These are phyloP conservation scores for Aricia agestis DNA, from an alignment of 1,140 invertebrate genomes.

Conservation along the genomic window DNA sequence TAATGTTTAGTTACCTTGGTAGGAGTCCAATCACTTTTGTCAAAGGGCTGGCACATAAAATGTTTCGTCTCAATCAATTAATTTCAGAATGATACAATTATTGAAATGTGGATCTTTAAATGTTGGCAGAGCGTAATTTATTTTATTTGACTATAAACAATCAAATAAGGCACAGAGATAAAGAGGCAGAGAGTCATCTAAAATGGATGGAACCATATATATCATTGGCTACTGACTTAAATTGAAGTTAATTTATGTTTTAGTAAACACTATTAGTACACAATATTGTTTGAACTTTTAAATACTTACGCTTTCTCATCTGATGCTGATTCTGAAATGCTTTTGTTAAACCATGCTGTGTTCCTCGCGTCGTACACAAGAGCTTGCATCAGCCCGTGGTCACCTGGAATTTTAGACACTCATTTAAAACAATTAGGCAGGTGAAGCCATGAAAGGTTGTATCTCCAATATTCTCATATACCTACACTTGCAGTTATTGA, in stretches of 20 bases:
- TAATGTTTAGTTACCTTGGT: constrained; percentile 81
- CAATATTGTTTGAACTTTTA: constrained; percentile 18
- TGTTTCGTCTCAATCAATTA: constrained; percentile 30
- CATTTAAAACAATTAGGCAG: background rate
- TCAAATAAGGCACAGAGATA: too few relatives aligned
- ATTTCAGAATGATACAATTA: constrained; percentile 5
- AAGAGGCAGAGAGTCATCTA: too few relatives aligned
- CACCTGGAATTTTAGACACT: constrained; percentile 77
- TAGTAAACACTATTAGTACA: too few relatives aligned
- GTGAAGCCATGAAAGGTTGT: too few relatives aligned
- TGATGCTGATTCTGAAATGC: constrained; percentile 80
- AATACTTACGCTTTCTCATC: constrained; percentile 78
- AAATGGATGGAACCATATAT: too few relatives aligned
- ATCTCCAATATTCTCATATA: too few relatives aligned
- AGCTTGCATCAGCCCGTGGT: constrained; percentile 88
- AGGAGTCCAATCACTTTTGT: constrained; percentile 88
- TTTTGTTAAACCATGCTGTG: constrained; percentile 89
- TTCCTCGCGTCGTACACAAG: constrained; percentile 91
- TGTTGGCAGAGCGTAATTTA: too few relatives aligned
- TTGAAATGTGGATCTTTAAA: too few relatives aligned
- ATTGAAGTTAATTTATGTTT: too few relatives aligned
- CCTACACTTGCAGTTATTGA: too few relatives aligned
- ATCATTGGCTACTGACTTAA: too few relatives aligned
- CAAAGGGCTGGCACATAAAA: constrained; percentile 81
- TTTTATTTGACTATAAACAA: too few relatives aligned